These are phyloP conservation scores for Lasioglossum figueresi DNA, from an alignment of 2,888 invertebrate species.

Conservation along the genomic window DNA sequence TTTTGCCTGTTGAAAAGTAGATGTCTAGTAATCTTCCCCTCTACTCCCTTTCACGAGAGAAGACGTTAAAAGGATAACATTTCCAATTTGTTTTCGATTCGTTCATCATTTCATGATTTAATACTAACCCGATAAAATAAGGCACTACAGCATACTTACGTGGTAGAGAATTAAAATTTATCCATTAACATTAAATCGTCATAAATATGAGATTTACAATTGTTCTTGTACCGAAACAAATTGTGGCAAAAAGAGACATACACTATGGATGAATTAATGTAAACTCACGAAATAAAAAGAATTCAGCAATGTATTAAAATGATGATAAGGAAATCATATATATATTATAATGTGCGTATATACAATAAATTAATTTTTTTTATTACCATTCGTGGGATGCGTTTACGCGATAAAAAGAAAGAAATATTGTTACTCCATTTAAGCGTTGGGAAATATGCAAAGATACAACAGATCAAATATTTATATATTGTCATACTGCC, in stretches of 20 bases:
- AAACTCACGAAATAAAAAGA: conserved; percentile 23
- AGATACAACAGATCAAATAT: conserved; percentile 31
- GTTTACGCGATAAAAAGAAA: conserved; percentile 18
- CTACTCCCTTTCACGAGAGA: conserved; percentile 71
- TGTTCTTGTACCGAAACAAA: conserved; percentile 42
- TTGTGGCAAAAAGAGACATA: conserved; percentile 16
- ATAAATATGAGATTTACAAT: conserved; percentile 47
- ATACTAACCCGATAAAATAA: neutral
- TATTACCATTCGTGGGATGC: conserved; percentile 15
- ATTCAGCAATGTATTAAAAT: conserved; percentile 39
- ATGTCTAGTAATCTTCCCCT: conserved; percentile 39
- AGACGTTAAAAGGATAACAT: conserved; percentile 38
- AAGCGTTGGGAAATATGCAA: conserved; percentile 12
- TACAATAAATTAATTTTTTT: conserved; percentile 45
- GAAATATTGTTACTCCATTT: conserved; percentile 5
- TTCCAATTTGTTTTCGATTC: conserved; percentile 4
- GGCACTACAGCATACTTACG: conserved; percentile 58
- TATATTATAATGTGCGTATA: conserved; percentile 22
- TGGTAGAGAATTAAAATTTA: conserved; percentile 46
- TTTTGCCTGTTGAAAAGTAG: conserved; percentile 50
- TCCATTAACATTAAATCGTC: conserved; percentile 52
- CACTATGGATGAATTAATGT: conserved; percentile 25
- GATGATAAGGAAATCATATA: conserved; percentile 26
- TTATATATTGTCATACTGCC: conserved; percentile 26
- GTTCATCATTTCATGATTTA: conserved; percentile 10